Percentiles rank a stretch among this genome's conserved stretches.
Conservation (phyloP, 1,140 invertebrate species). For the Anthonomus grandis region DNA sequence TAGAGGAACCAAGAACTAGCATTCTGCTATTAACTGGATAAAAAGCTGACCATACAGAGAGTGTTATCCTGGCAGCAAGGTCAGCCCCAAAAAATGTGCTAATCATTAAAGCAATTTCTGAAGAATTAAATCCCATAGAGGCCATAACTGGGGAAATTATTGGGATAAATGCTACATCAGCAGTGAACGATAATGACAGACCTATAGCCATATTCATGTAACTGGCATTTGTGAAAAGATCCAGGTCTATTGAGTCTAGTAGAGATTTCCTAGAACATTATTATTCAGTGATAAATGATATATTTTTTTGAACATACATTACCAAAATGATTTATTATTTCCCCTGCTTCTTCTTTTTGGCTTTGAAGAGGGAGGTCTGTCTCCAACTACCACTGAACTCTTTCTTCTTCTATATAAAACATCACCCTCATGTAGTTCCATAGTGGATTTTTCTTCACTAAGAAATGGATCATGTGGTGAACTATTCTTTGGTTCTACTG, state of each 20-base stretch:
- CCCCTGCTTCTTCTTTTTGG: neutral
- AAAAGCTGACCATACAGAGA: constrained; percentile 34
- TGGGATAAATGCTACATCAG: constrained; percentile 39
- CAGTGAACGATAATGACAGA: constrained; percentile 34
- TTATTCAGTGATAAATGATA: neutral
- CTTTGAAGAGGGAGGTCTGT: neutral
- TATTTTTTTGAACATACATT: neutral
- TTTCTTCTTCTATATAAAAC: neutral
- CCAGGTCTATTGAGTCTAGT: constrained; percentile 27
- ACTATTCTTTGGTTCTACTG: no score
- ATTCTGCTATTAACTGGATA: constrained; percentile 35
- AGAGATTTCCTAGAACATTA: neutral
- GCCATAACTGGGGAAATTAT: constrained; percentile 35
- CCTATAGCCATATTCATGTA: constrained; percentile 40
- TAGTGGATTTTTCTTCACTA: no score
- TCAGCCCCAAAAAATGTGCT: constrained; percentile 36
- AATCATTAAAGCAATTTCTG: constrained; percentile 33
- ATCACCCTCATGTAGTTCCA: no score
- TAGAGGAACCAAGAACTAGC: constrained; percentile 32
- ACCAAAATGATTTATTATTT: neutral
- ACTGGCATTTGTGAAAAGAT: constrained; percentile 35
- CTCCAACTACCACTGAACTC: neutral
- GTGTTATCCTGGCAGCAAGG: constrained; percentile 32
- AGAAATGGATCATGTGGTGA: no score
- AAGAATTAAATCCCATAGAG: constrained; percentile 28